These are phyloP conservation scores for Callitettix versicolor DNA, from an alignment of 1,140 invertebrate genomes.

Conservation along the genomic window DNA sequence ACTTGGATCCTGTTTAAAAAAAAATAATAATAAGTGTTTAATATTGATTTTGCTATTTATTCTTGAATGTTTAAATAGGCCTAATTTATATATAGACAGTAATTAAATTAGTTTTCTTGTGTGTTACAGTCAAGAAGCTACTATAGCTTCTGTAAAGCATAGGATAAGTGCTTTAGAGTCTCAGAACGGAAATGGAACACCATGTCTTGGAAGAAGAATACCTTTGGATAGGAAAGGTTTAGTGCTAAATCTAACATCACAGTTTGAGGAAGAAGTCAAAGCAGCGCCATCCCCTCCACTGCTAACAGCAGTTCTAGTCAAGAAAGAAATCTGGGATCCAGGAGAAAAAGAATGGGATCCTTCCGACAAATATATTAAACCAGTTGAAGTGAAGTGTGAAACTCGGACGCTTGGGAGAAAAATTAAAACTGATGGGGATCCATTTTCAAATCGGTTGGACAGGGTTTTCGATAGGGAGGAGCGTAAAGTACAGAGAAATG, in stretches of 20 bases:
- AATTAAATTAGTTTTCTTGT: too few species aligned
- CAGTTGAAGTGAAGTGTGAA: constrained; percentile 23
- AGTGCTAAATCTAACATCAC: constrained; percentile 50
- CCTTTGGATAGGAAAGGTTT: constrained; percentile 42
- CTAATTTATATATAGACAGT: too few species aligned
- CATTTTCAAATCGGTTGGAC: constrained; percentile 57
- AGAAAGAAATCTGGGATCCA: constrained; percentile 52
- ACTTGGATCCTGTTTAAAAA: too few species aligned
- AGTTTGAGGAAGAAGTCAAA: constrained; percentile 39
- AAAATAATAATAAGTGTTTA: too few species aligned
- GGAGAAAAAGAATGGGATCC: constrained; percentile 1
- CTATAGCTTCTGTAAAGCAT: constrained; percentile 43
- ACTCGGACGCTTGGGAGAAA: constrained; percentile 22
- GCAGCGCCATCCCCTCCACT: constrained; percentile 37
- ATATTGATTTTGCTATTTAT: too few species aligned
- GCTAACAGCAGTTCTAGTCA: constrained; percentile 34
- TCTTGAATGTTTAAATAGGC: too few species aligned
- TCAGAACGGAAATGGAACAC: constrained; percentile 32
- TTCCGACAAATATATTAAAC: too few species aligned
- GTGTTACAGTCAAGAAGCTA: constrained; percentile 20
- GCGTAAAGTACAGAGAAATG: constrained; percentile 35
- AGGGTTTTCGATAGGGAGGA: constrained; percentile 62
- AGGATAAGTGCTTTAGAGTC: constrained; percentile 55
- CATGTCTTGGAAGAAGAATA: constrained; percentile 26
- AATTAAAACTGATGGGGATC: constrained; percentile 6